Base-by-base conservation (phyloP, 2,113 vertebrate genomes). In the Oncorhynchus nerka region DNA sequence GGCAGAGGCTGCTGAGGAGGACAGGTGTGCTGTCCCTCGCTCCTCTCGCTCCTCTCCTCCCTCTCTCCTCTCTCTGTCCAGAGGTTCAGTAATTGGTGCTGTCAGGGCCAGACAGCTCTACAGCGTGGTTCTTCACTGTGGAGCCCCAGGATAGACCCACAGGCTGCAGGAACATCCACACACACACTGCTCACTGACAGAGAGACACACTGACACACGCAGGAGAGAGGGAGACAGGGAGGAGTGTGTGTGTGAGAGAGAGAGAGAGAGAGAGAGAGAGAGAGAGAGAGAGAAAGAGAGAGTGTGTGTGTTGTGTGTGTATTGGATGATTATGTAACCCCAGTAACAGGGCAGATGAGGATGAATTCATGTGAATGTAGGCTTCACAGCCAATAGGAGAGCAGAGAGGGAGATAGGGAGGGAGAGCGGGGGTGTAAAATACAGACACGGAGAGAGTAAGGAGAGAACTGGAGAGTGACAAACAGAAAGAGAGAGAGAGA, bases 311-410 rank as follows among this genome's bases (percentile, higher is more conserved):
- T 61, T 71, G 57, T 20, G 59, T 32, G n/a, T 61, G 74, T 68
- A 71, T 71, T 75, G 72, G 57, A 5, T 67, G 71, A 81, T 89
- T 86, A 88, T 78, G 76, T 81, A 90, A 87, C 84, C 78, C 65
- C 51, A 81, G 59, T 76, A 78, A 82, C 81, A 69, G 76, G 74
- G 76, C 70, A 76, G 77, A 87, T 78, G 75, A 88, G 82, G 45
- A 32, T 77, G 85, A 85, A 81, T 83, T 78, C 28, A 70, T 79
- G 72, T 81, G 79, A 86, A 65, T 16, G 82, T 55, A 55, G 48
- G 71, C 77, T 78, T 34, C 75, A 49, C 4, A 16, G 80, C 61
- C 66, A 73, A 8, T 24, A 4, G 9, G 64, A 55, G 57, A 72
- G 51, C 65, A 59, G 68, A 68, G 3, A 49, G 13, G 19, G 26